Percentiles rank a stretch among this genome's conserved stretches.
phyloP scores from a whole-genome alignment of 2,797 vertebrate species.

The Pterois miles region DNA sequence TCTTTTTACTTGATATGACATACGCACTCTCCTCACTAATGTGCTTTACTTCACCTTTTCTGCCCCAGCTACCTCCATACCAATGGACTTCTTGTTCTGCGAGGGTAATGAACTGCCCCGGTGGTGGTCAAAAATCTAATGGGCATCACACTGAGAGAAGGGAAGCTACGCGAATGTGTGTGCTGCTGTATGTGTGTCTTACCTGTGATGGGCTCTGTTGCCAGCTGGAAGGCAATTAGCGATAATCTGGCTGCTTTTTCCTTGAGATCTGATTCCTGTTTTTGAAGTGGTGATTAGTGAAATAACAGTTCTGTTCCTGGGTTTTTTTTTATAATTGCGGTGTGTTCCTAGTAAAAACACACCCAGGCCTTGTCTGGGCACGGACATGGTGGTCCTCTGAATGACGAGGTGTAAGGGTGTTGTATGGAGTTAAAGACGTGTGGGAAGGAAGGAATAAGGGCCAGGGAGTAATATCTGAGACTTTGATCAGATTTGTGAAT shows the following conservation, averaged over 20 bases:
- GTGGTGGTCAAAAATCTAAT: conserved; percentile 61
- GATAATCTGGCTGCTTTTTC: conserved; percentile 49
- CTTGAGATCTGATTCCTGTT: conserved; percentile 49
- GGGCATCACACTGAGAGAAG: conserved; percentile 48
- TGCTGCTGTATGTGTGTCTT: conserved; percentile 22
- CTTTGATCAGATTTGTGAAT: conserved; percentile 80
- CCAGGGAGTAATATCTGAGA: conserved; percentile 49
- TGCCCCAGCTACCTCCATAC: conserved; percentile 38
- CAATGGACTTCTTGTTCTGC: conserved; percentile 19
- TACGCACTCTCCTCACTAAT: conserved; percentile 13
- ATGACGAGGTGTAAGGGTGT: conserved; percentile 33
- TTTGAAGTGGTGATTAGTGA: conserved; percentile 63
- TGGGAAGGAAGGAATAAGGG: conserved; percentile 33
- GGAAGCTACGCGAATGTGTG: conserved; percentile 36
- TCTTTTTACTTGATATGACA: not conserved
- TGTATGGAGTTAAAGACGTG: conserved; percentile 52
- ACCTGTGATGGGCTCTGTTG: conserved; percentile 63
- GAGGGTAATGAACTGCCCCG: conserved; percentile 55
- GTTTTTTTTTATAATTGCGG: conserved; percentile 57
- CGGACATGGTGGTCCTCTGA: conserved; percentile 57
- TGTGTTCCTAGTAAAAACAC: conserved; percentile 50
- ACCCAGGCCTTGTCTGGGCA: conserved; percentile 1
- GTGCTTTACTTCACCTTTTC: conserved; percentile 28
- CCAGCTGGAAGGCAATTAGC: conserved; percentile 69
- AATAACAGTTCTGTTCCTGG: conserved; percentile 49